A percentile compares a stretch with the other conserved stretches of the same genome.
These are phyloP conservation scores for Catocala fraxini DNA, from an alignment of 2,888 invertebrate species.

Conservation along the genomic window DNA sequence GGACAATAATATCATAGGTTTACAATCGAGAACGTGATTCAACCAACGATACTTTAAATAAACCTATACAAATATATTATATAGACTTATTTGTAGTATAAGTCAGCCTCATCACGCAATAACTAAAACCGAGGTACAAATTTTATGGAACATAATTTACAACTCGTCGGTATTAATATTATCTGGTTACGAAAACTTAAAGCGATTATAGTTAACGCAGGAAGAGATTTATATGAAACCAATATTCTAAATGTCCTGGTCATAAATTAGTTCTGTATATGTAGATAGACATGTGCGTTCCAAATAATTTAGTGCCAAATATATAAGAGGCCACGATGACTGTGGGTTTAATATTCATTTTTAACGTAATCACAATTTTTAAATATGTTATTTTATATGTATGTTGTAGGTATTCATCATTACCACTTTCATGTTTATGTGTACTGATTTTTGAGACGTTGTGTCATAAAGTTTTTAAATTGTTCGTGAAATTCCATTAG, in stretches of 20 bases:
- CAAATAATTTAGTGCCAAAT: constrained; percentile 86
- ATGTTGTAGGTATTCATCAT: constrained; percentile 56
- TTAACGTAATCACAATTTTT: constrained; percentile 77
- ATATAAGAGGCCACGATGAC: constrained; percentile 65
- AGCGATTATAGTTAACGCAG: constrained; percentile 51
- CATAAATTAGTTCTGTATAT: constrained; percentile 63
- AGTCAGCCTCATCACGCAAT: constrained; percentile 24
- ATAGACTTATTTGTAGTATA: constrained; percentile 36
- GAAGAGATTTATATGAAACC: constrained; percentile 51
- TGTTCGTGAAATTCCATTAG: constrained; percentile 66
- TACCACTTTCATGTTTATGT: constrained; percentile 56
- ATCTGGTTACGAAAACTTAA: constrained; percentile 49
- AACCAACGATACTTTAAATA: constrained; percentile 36
- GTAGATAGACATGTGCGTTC: constrained; percentile 78
- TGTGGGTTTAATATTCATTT: constrained; percentile 67
- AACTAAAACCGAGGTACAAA: constrained; percentile 36
- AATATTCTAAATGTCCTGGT: constrained; percentile 64
- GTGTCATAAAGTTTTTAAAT: constrained; percentile 67
- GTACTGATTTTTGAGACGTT: constrained; percentile 70
- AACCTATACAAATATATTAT: constrained; percentile 13
- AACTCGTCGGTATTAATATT: constrained; percentile 49
- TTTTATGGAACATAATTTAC: constrained; percentile 30
- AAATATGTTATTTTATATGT: constrained; percentile 52
- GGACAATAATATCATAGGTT: constrained; percentile 51
- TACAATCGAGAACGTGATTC: constrained; percentile 30